Evolutionary conservation across 2,888 invertebrate species (phyloP).

Genomic region (Lepidocyrtoides sp.): DNA sequence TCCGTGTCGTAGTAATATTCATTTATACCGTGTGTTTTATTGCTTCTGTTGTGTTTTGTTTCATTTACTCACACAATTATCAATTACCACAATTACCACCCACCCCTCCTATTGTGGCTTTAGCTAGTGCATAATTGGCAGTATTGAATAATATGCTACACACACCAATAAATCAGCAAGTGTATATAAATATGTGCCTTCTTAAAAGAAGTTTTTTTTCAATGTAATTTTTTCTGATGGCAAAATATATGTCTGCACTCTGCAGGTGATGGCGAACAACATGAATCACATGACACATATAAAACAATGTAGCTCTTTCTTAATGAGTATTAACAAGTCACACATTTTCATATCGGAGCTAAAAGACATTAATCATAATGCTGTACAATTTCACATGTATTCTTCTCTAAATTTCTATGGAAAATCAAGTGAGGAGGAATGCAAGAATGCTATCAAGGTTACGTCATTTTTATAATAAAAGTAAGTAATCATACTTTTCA

Average conservation of each 20-base stretch:
- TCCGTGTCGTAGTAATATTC: neutral
- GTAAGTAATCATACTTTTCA: neutral
- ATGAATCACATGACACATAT: neutral
- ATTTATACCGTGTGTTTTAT: neutral
- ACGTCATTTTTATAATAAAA: slow-evolving; percentile 32
- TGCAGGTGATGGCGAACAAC: neutral
- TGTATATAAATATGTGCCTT: too few species aligned
- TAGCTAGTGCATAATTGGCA: too few species aligned
- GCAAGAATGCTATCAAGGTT: slow-evolving; percentile 36
- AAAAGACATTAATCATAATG: neutral
- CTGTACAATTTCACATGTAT: neutral
- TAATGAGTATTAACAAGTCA: neutral
- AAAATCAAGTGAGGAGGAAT: neutral
- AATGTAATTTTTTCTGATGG: too few species aligned
- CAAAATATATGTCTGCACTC: neutral
- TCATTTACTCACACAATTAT: slow-evolving; percentile 8
- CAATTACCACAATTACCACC: neutral
- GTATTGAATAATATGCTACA: too few species aligned
- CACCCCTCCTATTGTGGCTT: neutral
- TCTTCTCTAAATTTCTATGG: neutral
- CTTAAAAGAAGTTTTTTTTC: too few species aligned
- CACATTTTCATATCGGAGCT: too few species aligned
- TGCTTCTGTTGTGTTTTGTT: neutral
- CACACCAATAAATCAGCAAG: too few species aligned
- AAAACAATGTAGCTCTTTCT: neutral